Percentiles rank a stretch among this genome's conserved stretches.
phyloP scores from a whole-genome alignment of 1,140 invertebrate species.

The Sesamia nonagrioides region DNA sequence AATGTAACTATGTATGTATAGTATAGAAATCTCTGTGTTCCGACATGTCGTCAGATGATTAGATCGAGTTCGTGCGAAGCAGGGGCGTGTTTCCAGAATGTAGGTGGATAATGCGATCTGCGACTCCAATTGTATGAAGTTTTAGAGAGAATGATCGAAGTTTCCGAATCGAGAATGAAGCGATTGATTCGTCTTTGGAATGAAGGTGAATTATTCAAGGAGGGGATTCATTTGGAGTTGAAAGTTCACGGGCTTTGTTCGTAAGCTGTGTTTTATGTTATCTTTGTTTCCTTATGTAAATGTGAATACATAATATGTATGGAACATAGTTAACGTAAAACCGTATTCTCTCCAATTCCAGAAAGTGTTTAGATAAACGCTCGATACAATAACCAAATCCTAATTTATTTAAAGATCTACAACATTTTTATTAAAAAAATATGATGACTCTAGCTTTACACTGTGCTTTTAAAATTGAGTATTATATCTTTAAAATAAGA shows the following conservation, averaged over 20 bases:
- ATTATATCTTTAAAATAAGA: too few relatives aligned
- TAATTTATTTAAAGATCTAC: too few relatives aligned
- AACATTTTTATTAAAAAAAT: too few relatives aligned
- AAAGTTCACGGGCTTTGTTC: background rate
- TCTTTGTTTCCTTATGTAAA: background rate
- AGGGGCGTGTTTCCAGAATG: background rate
- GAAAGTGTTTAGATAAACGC: too few relatives aligned
- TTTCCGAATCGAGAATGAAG: conserved; percentile 35
- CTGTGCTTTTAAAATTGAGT: too few relatives aligned
- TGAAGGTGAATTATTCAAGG: conserved; percentile 33
- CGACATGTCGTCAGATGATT: too few relatives aligned
- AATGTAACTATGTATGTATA: too few relatives aligned
- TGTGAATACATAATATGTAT: background rate
- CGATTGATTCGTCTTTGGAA: conserved; percentile 40
- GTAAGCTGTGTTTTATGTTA: background rate
- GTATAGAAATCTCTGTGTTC: too few relatives aligned
- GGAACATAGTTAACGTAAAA: too few relatives aligned
- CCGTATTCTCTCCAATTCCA: too few relatives aligned
- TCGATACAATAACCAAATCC: too few relatives aligned
- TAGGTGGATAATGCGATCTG: background rate
- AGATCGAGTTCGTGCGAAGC: background rate
- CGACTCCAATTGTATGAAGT: conserved; percentile 25
- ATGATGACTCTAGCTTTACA: too few relatives aligned
- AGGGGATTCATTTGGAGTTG: conserved; percentile 13
- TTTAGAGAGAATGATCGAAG: background rate